Evolutionary conservation across 2,888 invertebrate species (phyloP), one percentile per base, ranked within the genome.

Genomic region (Polydrusus tereticollis): DNA sequence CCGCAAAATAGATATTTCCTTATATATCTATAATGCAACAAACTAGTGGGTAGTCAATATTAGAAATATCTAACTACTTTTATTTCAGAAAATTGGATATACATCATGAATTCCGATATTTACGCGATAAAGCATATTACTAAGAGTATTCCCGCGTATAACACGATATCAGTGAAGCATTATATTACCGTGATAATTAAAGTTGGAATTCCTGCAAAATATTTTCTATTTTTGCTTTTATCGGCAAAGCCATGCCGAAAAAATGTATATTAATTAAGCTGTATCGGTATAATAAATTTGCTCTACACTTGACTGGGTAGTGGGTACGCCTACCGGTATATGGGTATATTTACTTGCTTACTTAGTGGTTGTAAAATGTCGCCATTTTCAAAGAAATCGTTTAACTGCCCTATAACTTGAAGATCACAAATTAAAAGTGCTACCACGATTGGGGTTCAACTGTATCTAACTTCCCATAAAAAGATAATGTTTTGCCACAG

Each of bases 121-220:
- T 55, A 23, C 33, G 45, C 66, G 71, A 71, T 69, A 64, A 69
- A 57, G 21, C 64, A 58, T 64, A 64, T 43, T 58, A 55, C 66
- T 43, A 59, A 65, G 65, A 65, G 70, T 64, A 70, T 71, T 63
- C 60, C 45, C 59, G 64, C 65, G 70, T 59, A 59, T 33, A 65
- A 60, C 65, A 50, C 66, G 71, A 66, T 71, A 66, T 52, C 71
- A 71, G 58, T 63, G 64, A 59, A 67, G 58, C 72, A 68, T 68
- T 72, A 72, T 64, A 69, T 72, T 68, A 63, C 63, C 67, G 41
- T 64, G 21, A 64, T 72, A 72, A 72, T 72, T 72, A 72, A 70
- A 67, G 55, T 57, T 63, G 63, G 33, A 62, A 72, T 72, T 67
- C 66, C 38, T 29, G 57, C 52, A 52, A 71, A 59, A 57, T 62